Percentiles rank a stretch among this genome's conserved stretches.
Evolutionary conservation across 2,797 vertebrate genomes (phyloP).

Genomic region (Hirundo rustica): DNA sequence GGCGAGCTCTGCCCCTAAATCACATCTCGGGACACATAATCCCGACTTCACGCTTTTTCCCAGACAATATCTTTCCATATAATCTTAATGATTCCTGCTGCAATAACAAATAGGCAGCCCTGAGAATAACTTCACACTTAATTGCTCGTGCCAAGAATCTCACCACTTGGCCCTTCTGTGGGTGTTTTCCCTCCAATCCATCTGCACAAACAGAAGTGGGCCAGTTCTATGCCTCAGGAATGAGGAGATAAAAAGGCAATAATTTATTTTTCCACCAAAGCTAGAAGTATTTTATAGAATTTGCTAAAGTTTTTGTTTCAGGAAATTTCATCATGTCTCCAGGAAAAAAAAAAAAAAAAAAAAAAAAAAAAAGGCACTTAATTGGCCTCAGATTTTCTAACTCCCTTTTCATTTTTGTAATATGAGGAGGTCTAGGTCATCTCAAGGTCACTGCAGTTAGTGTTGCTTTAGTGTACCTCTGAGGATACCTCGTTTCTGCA

Average conservation of each 20-base stretch:
- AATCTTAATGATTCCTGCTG: slow-evolving; percentile 59
- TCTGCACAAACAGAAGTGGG: slow-evolving; percentile 76
- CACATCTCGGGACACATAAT: not conserved
- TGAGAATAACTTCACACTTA: slow-evolving; percentile 61
- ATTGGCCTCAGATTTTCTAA: slow-evolving; percentile 78
- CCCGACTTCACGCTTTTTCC: slow-evolving; percentile 37
- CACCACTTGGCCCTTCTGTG: slow-evolving; percentile 64
- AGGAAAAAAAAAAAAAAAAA: slow-evolving; percentile 67
- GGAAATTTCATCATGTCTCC: slow-evolving; percentile 85
- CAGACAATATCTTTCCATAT: slow-evolving; percentile 45
- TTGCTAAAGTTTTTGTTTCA: slow-evolving; percentile 80
- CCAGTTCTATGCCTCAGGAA: slow-evolving; percentile 77
- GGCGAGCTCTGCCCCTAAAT: not conserved
- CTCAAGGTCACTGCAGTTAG: slow-evolving; percentile 73
- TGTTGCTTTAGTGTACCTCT: slow-evolving; percentile 78
- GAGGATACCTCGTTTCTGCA: slow-evolving; percentile 77
- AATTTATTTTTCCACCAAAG: slow-evolving; percentile 80
- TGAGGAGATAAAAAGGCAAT: slow-evolving; percentile 78
- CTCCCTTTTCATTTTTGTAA: slow-evolving; percentile 75
- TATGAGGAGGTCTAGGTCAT: slow-evolving; percentile 76
- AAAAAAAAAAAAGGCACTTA: slow-evolving; percentile 29
- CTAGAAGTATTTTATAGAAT: slow-evolving; percentile 78
- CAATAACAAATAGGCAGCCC: slow-evolving; percentile 65
- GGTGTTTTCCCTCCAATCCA: slow-evolving; percentile 74
- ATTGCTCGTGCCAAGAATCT: slow-evolving; percentile 68